Percentiles rank a stretch among this genome's conserved stretches.
These are phyloP conservation scores for Sceliomorpha sp. DNA, from an alignment of 2,888 invertebrate species.

Conservation along the genomic window DNA sequence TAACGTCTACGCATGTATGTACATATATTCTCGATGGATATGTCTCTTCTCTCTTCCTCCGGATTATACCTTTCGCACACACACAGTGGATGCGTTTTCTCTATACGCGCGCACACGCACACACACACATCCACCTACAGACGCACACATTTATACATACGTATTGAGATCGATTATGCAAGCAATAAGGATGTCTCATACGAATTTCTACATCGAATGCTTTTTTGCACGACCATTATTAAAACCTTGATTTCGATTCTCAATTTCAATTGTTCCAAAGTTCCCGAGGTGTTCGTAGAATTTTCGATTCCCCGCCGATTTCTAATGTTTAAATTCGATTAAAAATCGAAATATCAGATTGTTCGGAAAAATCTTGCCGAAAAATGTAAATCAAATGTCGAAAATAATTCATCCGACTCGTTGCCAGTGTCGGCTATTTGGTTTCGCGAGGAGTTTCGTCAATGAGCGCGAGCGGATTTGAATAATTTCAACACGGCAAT, in stretches of 20 bases:
- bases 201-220: constrained; percentile 36
- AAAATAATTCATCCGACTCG: too few relatives aligned
- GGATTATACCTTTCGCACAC: constrained; percentile 53
- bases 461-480: too few relatives aligned
- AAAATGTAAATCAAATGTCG: too few relatives aligned
- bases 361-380: too few relatives aligned
- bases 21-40: constrained; percentile 54
- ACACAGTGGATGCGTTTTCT: constrained; percentile 41
- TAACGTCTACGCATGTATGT: constrained; percentile 55
- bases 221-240: constrained; percentile 34
- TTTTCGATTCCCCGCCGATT: too few relatives aligned
- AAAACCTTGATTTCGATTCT: constrained; percentile 25
- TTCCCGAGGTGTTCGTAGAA: too few relatives aligned
- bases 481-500: too few relatives aligned
- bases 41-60: constrained; percentile 49
- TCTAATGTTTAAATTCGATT: too few relatives aligned
- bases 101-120: background rate
- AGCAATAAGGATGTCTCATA: constrained; percentile 41
- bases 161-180: constrained; percentile 45
- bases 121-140: too few relatives aligned
- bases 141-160: constrained; percentile 7
- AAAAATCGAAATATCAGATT: too few relatives aligned
- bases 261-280: constrained; percentile 7
- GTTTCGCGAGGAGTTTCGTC: too few relatives aligned
- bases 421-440: too few relatives aligned